A percentile compares a stretch with the other conserved stretches of the same genome.
phyloP scores from a whole-genome alignment of 2,113 vertebrate species.

The mouse (Mus musculus) region DNA sequence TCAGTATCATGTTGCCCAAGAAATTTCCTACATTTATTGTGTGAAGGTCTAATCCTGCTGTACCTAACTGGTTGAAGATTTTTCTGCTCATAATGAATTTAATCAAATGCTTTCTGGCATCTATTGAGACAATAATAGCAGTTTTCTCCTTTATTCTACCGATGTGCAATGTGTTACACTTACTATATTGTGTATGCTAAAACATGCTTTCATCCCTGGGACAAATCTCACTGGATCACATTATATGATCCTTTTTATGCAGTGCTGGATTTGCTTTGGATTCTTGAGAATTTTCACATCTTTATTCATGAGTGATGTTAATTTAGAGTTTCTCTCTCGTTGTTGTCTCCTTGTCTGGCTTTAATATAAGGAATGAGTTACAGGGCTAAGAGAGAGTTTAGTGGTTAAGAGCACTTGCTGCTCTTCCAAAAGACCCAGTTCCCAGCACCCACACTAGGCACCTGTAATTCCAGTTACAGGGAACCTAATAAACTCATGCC shows the following conservation, averaged over 20 bases:
- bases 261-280: background rate
- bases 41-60: background rate
- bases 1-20: background rate
- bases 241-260: background rate
- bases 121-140: background rate
- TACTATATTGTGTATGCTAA: background rate
- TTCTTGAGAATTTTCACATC: background rate
- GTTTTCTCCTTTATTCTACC: background rate
- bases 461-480: background rate
- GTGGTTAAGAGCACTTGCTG: background rate
- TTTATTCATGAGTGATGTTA: background rate
- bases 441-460: background rate
- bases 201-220: background rate
- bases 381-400: background rate
- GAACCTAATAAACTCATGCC: background rate
- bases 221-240: background rate
- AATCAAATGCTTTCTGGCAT: background rate
- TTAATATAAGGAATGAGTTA: background rate
- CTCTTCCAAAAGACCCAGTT: background rate
- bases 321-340: background rate
- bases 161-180: background rate
- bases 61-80: background rate
- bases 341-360: background rate
- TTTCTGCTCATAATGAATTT: background rate
- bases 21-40: background rate